A percentile compares a stretch with the other conserved stretches of the same genome.
Evolutionary conservation across 2,113 vertebrate species (phyloP).

Genomic region (Hoplias malabaricus): DNA sequence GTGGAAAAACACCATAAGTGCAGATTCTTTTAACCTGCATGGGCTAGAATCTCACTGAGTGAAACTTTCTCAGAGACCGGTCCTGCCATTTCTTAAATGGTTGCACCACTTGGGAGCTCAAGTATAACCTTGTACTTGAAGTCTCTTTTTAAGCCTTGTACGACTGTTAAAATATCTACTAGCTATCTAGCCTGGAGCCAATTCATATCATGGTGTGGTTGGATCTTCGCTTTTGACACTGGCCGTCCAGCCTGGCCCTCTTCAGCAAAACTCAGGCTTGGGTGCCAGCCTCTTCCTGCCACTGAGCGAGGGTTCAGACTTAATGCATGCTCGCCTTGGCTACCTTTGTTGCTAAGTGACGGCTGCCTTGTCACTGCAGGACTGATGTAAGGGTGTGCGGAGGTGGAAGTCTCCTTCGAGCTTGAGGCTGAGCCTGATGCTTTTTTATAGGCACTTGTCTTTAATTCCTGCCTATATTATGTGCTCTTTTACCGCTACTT

Average conservation of each 20-base stretch:
- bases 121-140: too few species aligned
- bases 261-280: background rate
- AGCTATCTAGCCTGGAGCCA: too few species aligned
- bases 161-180: too few species aligned
- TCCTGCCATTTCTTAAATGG: too few species aligned
- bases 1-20: too few species aligned
- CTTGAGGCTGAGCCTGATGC: background rate
- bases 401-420: slow-evolving; percentile 15
- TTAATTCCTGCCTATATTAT: background rate
- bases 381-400: slow-evolving; percentile 44
- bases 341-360: slow-evolving; percentile 55
- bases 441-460: background rate
- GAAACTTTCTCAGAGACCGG: too few species aligned
- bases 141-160: too few species aligned
- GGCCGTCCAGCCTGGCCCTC: background rate
- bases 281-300: background rate
- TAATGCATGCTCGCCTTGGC: slow-evolving; percentile 25
- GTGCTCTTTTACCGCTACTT: background rate
- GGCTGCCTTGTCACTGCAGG: slow-evolving; percentile 33
- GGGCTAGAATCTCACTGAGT: too few species aligned
- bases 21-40: too few species aligned
- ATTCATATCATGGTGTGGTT: background rate
- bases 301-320: slow-evolving; percentile 15
- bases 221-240: background rate
- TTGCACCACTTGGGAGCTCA: too few species aligned